Evolutionary conservation across 2,888 invertebrate genomes (phyloP), one percentile per base, ranked within the genome.

Genomic region (Malachius bipustulatus): DNA sequence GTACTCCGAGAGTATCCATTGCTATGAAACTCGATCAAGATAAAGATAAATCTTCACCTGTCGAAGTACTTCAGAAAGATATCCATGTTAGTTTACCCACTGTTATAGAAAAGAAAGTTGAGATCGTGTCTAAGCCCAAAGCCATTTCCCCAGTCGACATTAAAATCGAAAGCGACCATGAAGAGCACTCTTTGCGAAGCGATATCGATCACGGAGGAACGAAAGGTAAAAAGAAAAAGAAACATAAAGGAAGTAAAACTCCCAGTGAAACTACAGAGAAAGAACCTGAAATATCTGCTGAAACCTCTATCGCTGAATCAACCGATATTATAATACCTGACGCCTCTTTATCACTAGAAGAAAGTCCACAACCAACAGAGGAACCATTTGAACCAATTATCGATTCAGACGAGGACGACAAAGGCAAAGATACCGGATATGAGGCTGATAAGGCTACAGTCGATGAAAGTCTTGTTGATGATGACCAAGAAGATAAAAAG

Each of bases 381-480:
- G 65, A 68, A 44, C 47, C 40, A 6, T 52, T 56, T 35, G 56
- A 54, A 24, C 29, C 50, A 4, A 45, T 47, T 9, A 52, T 49
- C 8, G 52, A 52, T 15, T 52, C 56, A 15, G 56, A 57, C 31
- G 53, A 61, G 14, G 70, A 68, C 36, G 65, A 63, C 31, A 65
- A 65, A 35, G 61, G 66, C 30, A 69, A 69, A 55, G 77, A 74
- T 52, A 66, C 66, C 40, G 82, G 81, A n/a, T 82, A 83, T 51
- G 82, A 82, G 54, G 71, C 79, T 6, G 82, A 79, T 50, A 65
- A 75, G 41, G 73, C 76, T 2, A 62, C 72, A 13, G 67, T 75
- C 49, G 69, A 75, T 58, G 66, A 76, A 60, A 54, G 68, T 60
- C 41, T 71, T 54, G 55, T 67, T 54, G 63, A 64, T 14, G 58